Percentiles rank a stretch among this genome's conserved stretches.
Evolutionary conservation across 1,140 invertebrate species (phyloP).

Genomic region (Palaemon carinicauda): DNA sequence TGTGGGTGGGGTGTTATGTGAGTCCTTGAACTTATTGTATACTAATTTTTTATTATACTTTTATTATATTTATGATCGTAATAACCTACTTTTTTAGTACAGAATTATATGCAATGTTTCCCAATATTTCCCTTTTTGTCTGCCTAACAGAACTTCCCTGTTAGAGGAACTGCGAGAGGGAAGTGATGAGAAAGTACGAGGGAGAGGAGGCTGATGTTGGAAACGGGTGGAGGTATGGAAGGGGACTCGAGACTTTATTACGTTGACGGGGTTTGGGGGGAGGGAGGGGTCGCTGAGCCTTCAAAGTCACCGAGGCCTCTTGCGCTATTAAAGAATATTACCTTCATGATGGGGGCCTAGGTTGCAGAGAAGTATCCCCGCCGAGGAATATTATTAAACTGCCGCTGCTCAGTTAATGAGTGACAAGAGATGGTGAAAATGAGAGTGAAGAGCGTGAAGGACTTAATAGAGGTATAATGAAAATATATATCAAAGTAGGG

Average conservation of each 20-base stretch:
- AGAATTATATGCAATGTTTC: too few species aligned
- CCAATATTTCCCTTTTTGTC: too few species aligned
- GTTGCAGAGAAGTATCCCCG: conserved; percentile 7
- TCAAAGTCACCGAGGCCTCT: conserved; percentile 36
- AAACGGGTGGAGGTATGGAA: neutral
- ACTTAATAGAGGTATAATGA: too few species aligned
- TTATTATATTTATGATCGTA: too few species aligned
- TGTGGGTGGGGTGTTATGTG: too few species aligned
- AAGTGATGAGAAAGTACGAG: neutral
- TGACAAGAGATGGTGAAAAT: neutral
- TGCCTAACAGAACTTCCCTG: too few species aligned
- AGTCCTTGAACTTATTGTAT: too few species aligned
- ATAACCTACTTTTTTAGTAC: too few species aligned
- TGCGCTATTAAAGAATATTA: conserved; percentile 41
- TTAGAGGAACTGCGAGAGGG: too few species aligned
- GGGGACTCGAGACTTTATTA: conserved; percentile 29
- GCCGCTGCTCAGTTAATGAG: conserved; percentile 26
- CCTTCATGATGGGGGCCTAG: conserved; percentile 27
- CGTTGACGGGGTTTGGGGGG: too few species aligned
- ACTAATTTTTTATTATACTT: too few species aligned
- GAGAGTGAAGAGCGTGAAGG: neutral
- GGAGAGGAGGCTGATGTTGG: neutral
- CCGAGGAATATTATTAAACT: conserved; percentile 25
- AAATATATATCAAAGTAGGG: neutral
- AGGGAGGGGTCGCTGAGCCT: conserved; percentile 10